Evolutionary conservation across 2,797 vertebrate genomes (phyloP).

Genomic region (Hypotaenidia philippensis): DNA sequence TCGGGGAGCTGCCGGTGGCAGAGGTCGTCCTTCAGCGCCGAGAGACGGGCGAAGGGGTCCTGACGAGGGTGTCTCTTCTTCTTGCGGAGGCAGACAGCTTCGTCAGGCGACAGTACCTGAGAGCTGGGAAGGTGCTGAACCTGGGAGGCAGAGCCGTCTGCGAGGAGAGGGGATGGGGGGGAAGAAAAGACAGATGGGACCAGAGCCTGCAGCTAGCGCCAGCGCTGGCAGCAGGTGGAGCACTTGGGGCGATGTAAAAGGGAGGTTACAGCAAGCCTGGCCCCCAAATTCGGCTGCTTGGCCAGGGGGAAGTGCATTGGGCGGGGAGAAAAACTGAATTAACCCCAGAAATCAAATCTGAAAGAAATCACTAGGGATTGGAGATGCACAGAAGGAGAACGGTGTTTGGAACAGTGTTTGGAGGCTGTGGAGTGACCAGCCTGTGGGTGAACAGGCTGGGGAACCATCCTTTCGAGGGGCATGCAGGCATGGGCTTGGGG

Average conservation of each 20-base stretch:
- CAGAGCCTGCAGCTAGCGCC: background rate
- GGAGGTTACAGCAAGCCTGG: background rate
- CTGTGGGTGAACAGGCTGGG: rapidly evolving
- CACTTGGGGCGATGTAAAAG: background rate
- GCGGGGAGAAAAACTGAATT: background rate
- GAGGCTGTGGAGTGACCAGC: background rate
- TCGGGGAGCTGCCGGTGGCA: constrained; percentile 91
- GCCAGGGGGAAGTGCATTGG: background rate
- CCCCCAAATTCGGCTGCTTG: background rate
- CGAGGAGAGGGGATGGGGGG: background rate
- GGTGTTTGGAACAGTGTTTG: too few relatives aligned
- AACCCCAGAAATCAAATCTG: background rate
- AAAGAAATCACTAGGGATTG: background rate
- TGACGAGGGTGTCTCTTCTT: constrained; percentile 92
- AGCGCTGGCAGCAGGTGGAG: background rate
- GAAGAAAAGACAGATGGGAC: background rate
- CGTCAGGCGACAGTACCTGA: constrained; percentile 91
- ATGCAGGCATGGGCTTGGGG: background rate
- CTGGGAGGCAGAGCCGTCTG: constrained; percentile 94
- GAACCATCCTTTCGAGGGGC: background rate
- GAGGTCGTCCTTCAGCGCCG: constrained; percentile 87
- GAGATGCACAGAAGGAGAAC: background rate
- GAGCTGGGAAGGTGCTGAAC: constrained; percentile 95
- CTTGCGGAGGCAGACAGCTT: constrained; percentile 91
- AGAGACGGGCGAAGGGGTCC: constrained; percentile 92